A percentile compares a stretch with the other conserved stretches of the same genome.
These are phyloP conservation scores for Scytalopus superciliaris DNA, from an alignment of 2,113 vertebrate genomes.

Conservation along the genomic window DNA sequence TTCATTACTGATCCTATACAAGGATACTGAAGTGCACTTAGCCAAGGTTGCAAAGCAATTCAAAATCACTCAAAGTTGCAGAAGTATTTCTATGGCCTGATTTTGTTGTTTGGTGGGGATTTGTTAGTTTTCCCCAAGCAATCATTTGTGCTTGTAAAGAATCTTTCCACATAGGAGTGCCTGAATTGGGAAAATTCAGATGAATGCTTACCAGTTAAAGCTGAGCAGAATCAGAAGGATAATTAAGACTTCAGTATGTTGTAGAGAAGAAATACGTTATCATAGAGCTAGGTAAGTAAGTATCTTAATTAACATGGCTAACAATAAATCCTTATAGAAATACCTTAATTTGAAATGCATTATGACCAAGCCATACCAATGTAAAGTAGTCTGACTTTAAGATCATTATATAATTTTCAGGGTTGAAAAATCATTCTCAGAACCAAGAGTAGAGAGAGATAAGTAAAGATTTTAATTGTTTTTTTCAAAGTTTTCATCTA, in stretches of 20 bases:
- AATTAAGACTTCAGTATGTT: not conserved
- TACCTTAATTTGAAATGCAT: not conserved
- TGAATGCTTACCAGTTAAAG: not conserved
- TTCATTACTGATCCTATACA: not conserved
- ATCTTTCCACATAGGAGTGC: not conserved
- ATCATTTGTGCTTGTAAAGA: not conserved
- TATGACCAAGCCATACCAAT: not conserved
- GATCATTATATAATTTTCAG: not conserved
- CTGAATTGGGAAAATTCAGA: not conserved
- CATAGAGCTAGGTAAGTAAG: not conserved
- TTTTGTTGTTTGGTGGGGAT: not conserved
- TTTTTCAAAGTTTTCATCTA: not conserved
- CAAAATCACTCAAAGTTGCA: not conserved
- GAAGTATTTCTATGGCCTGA: not conserved
- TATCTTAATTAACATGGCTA: not conserved
- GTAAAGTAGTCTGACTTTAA: not conserved
- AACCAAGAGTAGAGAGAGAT: not conserved
- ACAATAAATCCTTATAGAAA: not conserved
- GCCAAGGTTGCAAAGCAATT: slow-evolving; percentile 17
- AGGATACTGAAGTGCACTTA: not conserved
- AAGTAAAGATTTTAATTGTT: not conserved
- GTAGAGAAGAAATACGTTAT: not conserved
- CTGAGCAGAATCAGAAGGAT: not conserved
- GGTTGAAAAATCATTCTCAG: not conserved
- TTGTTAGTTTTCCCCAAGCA: not conserved